Evolutionary conservation across 64 coral and sea anemone genomes (phyloP).

Genomic region (Pocillopora damicornis): DNA sequence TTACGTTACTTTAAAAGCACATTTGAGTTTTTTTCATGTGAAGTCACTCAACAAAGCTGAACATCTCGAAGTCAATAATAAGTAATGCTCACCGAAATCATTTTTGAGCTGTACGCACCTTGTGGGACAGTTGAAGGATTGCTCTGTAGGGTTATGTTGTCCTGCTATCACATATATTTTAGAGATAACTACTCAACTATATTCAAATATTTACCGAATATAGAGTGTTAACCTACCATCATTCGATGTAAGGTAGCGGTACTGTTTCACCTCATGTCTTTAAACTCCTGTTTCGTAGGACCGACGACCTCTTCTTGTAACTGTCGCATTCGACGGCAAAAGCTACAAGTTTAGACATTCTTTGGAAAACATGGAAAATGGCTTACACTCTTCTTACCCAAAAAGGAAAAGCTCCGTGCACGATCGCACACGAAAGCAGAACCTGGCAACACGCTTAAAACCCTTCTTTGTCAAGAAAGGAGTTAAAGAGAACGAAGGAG

Average conservation of each 20-base stretch:
- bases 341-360: slow-evolving; percentile 49
- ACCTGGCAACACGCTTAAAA: slow-evolving; percentile 14
- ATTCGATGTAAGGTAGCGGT: background rate
- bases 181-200: too few relatives aligned
- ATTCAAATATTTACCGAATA: too few relatives aligned
- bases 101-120: too few relatives aligned
- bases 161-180: too few relatives aligned
- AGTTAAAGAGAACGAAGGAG: background rate
- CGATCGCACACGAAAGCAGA: slow-evolving; percentile 28
- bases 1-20: too few relatives aligned
- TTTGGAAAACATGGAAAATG: slow-evolving; percentile 58
- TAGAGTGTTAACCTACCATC: too few relatives aligned
- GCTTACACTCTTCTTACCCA: background rate
- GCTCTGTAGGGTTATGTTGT: too few relatives aligned
- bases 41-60: too few relatives aligned
- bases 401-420: slow-evolving; percentile 12
- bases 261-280: background rate
- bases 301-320: slow-evolving; percentile 47
- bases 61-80: too few relatives aligned
- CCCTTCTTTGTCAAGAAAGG: slow-evolving; percentile 20
- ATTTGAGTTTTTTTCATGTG: too few relatives aligned
- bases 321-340: slow-evolving; percentile 50
- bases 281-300: background rate
- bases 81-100: too few relatives aligned
- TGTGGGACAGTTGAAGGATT: too few relatives aligned